Percentiles rank a stretch among this genome's conserved stretches.
These are phyloP conservation scores for Oscheius sp. DNA, from an alignment of 2,888 invertebrate genomes.

Conservation along the genomic window DNA sequence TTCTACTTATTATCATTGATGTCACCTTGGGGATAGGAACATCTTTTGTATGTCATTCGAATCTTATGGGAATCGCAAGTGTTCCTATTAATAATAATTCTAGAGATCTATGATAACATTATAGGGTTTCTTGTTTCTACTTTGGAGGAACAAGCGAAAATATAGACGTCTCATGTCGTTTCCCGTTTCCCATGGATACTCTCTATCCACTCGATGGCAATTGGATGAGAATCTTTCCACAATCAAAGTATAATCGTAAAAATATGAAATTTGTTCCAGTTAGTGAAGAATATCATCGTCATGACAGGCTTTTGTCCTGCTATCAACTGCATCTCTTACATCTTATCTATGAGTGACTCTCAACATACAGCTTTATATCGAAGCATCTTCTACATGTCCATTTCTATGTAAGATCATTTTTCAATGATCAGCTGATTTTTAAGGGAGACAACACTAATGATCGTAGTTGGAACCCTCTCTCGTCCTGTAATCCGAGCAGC, in stretches of 20 bases:
- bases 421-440: no score
- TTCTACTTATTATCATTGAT: background rate
- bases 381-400: background rate
- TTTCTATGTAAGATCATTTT: conserved; percentile 1
- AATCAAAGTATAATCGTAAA: background rate
- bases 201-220: conserved; percentile 5
- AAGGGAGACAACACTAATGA: conserved; percentile 1
- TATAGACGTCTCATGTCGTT: conserved; percentile 5
- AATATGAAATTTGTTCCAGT: background rate
- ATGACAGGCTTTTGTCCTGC: conserved; percentile 11
- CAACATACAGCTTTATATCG: background rate
- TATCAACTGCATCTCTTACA: background rate
- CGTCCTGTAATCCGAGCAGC: background rate
- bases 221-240: conserved; percentile 8
- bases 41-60: background rate
- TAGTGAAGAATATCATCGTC: background rate
- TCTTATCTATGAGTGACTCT: background rate
- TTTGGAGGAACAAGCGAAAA: background rate
- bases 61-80: background rate
- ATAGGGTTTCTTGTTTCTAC: conserved; percentile 7
- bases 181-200: background rate
- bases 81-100: no score
- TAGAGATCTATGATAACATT: background rate
- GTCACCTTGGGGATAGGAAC: background rate
- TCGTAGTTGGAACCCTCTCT: background rate